Percentiles rank a stretch among this genome's conserved stretches.
Evolutionary conservation across 1,140 invertebrate genomes (phyloP).

Genomic region (Akabosia matsudoensis): DNA sequence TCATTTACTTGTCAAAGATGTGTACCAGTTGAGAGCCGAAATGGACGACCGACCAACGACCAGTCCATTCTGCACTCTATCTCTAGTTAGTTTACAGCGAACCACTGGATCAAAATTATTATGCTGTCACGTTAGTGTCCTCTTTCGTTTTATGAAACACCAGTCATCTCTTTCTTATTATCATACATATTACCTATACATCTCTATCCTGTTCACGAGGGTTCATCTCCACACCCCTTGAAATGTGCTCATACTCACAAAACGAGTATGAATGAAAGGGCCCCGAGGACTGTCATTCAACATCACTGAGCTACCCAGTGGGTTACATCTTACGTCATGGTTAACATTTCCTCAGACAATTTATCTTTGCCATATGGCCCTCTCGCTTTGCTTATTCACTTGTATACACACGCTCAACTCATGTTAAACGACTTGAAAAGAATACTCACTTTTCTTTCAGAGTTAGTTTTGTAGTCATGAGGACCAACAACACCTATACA

Average conservation of each 20-base stretch:
- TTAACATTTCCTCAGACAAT: slow-evolving; percentile 19
- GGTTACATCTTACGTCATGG: slow-evolving; percentile 16
- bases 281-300: slow-evolving; percentile 15
- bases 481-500: too few relatives aligned
- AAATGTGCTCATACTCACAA: neutral
- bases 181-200: neutral
- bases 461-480: too few relatives aligned
- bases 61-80: too few relatives aligned
- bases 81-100: too few relatives aligned
- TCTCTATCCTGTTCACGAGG: too few relatives aligned
- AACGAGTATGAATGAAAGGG: slow-evolving; percentile 1
- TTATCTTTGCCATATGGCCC: slow-evolving; percentile 16
- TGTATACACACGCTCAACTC: neutral
- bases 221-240: neutral
- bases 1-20: too few relatives aligned
- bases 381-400: slow-evolving; percentile 13
- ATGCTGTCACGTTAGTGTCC: too few relatives aligned
- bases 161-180: neutral
- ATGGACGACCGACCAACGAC: too few relatives aligned
- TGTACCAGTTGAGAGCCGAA: too few relatives aligned
- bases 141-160: too few relatives aligned
- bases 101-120: too few relatives aligned
- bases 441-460: neutral
- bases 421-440: slow-evolving; percentile 2
- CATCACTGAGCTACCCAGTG: slow-evolving; percentile 15